Base-by-base conservation (phyloP, 2,797 vertebrate genomes). In the Cebuella pygmaea region DNA sequence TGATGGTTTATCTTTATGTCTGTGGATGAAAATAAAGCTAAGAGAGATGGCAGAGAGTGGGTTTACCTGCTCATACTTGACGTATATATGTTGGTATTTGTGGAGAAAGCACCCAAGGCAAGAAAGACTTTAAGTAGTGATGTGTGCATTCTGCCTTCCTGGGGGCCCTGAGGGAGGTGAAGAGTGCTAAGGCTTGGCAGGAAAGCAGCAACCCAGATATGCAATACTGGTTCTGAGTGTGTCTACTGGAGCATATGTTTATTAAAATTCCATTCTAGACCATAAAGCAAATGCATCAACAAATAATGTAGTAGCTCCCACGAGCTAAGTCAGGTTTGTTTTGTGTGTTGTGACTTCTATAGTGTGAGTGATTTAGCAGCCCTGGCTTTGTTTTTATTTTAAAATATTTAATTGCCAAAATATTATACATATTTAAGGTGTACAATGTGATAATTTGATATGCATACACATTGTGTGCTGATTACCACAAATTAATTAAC, bases 221-320 rank as follows among this genome's bases (percentile, higher is more conserved):
- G 72, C 91, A 88, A 81, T 39, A 22, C 14, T 24, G 0, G 55
- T 83, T 94, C 61, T 67, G 64, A 96, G 87, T 74, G 76, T 92
- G 87, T 90, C 75, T 89, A 75, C 12, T 13, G 27, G 92, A 90
- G 92, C 76, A 83, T 87, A 94, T 46, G 88, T 78, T 74, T 84
- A 97, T 95, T 92, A 90, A 96, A 97, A 93, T n/a, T 27, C 72
- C 50, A 48, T 36, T 89, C 94, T 81, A 92, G 80, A 48, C 72
- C 61, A 39, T 24, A 95, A 72, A 86, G 70, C 36, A 89, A 93
- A 89, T 11, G 15, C 70, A 81, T 85, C 78, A 27, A 39, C n/a
- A 93, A 93, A 94, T 48, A 93, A 93, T 90, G 50, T 44, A 48
- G 26, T 1, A 59, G 82, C 44, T 78, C 64, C 26, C 9, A 1